Evolutionary conservation across 2,113 vertebrate species (phyloP).

Genomic region (Halcyon senegalensis): DNA sequence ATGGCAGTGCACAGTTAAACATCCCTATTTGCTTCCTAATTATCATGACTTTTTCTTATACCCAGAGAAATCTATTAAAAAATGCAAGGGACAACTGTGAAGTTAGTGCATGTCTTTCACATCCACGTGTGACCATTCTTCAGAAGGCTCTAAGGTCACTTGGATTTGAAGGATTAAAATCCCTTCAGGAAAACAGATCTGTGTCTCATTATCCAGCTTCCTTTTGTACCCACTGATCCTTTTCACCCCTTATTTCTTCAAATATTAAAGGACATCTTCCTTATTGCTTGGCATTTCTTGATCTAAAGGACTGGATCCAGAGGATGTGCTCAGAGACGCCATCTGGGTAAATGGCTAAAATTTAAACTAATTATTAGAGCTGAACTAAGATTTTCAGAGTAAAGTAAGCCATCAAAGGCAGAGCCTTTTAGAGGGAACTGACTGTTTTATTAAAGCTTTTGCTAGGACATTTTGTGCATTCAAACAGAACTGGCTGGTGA

Average conservation of each 20-base stretch:
- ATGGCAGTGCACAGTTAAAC: neutral
- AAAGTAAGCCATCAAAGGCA: neutral
- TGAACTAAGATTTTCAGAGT: neutral
- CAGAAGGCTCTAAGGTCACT: neutral
- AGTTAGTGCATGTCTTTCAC: neutral
- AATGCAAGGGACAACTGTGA: neutral
- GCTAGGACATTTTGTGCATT: neutral
- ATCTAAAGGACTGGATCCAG: neutral
- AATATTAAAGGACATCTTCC: neutral
- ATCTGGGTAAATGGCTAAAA: neutral
- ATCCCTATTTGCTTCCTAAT: neutral
- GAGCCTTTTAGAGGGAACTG: neutral
- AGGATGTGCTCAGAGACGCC: neutral
- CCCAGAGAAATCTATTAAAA: neutral
- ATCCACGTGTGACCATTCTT: neutral
- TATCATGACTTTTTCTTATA: neutral
- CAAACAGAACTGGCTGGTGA: neutral
- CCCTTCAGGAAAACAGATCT: neutral
- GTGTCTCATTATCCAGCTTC: neutral
- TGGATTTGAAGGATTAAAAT: conserved; percentile 4
- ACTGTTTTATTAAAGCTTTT: neutral
- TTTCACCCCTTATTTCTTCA: neutral
- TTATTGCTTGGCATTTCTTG: neutral
- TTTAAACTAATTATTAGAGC: neutral
- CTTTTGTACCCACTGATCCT: neutral